Base-by-base conservation (phyloP, 2,888 invertebrate species). In the Lochmaea capreae region DNA sequence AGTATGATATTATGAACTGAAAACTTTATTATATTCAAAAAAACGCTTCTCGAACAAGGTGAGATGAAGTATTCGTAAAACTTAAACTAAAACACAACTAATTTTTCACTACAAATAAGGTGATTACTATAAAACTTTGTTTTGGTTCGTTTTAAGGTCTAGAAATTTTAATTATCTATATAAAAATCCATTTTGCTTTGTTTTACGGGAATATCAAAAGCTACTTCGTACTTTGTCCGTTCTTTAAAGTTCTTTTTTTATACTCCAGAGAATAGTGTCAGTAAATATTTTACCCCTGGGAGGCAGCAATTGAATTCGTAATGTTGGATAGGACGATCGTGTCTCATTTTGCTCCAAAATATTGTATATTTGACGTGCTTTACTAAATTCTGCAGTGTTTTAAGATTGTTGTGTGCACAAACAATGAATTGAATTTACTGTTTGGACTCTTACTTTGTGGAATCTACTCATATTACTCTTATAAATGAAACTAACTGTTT, bases 91-190 rank as follows among this genome's bases (percentile, higher is more conserved):
- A 33, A 33, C 5, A 33, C 33, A 26, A 5, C 26, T 33, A 33
- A 33, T 33, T 33, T 33, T 33, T 33, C 3, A 46, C 10, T 46
- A 2, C 12, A 4, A 12, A 46, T 14, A 14, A 12, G 4, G 12
- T 4, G 14, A 46, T 12, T 12, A 46, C 12, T 11, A 46, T 46
- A 14, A 46, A 11, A 46, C 14, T 46, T 46, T 4, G 46, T 12
- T 46, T 6, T 22, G n/a, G n/a, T n/a, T n/a, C n/a, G 12, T 76
- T 67, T 65, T 70, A 78, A 79, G 74, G 74, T 76, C 70, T 76
- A 78, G 74, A 75, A 76, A 8, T 77, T 79, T 80, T 79, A 80
- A 81, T 80, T 79, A 79, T 79, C 77, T 11, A 14, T 79, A 76
- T 76, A 73, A 75, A 77, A 79, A 81, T 76, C 76, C 76, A 78